These are phyloP conservation scores for Kryphioiulus occultus DNA, from an alignment of 2,888 invertebrate species.

Conservation along the genomic window DNA sequence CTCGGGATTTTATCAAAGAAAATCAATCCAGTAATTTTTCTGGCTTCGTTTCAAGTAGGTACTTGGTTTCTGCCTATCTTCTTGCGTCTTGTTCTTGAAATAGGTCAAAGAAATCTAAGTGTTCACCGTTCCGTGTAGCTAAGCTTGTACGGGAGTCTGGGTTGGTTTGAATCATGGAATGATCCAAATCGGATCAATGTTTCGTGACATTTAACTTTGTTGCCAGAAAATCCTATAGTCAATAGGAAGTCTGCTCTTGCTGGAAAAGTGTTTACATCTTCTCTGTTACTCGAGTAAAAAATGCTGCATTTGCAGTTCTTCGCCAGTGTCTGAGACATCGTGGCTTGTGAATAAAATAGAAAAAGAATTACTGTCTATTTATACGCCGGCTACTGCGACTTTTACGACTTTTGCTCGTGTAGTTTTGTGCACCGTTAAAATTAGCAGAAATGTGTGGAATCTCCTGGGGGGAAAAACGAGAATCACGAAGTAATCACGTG, in stretches of 20 bases:
- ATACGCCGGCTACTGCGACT: neutral
- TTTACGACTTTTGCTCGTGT: neutral
- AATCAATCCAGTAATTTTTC: too few relatives aligned
- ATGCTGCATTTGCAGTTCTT: neutral
- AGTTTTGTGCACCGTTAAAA: neutral
- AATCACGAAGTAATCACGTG: neutral
- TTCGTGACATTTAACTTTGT: constrained; percentile 13
- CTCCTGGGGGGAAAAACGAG: neutral
- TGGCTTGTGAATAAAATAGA: neutral
- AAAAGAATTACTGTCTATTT: neutral
- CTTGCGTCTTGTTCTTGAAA: too few relatives aligned
- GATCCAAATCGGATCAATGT: constrained; percentile 34
- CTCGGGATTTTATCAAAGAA: too few relatives aligned
- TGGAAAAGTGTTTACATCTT: neutral
- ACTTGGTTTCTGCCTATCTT: too few relatives aligned
- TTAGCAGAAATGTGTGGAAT: neutral
- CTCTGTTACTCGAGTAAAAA: neutral
- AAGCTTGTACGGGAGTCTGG: neutral
- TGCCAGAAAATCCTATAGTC: constrained; percentile 1
- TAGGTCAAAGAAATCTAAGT: neutral
- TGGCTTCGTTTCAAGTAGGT: neutral
- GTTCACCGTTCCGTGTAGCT: neutral
- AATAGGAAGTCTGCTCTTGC: neutral
- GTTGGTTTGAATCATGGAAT: neutral
- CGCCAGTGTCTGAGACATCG: neutral